Evolutionary conservation across 2,888 invertebrate species (phyloP).

Genomic region (Alloscopus bannaensis): DNA sequence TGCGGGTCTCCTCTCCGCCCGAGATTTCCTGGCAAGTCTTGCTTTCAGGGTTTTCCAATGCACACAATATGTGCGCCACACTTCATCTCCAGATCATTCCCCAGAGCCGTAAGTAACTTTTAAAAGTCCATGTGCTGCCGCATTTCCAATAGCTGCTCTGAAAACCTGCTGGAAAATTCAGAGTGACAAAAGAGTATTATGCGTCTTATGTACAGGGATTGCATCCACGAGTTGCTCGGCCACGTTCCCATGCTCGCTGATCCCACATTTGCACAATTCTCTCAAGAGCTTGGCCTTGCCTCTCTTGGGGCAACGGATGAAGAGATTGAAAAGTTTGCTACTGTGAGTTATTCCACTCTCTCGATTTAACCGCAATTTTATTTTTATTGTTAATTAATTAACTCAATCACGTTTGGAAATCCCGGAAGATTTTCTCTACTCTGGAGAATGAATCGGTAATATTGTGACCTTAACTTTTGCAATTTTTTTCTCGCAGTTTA

Average conservation of each 20-base stretch:
- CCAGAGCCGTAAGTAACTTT: constrained; percentile 96
- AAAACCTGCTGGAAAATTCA: too few relatives aligned
- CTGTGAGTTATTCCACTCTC: constrained; percentile 92
- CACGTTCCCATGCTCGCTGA: constrained; percentile 99
- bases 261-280: constrained; percentile 98
- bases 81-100: constrained; percentile 98
- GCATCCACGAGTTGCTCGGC: constrained; percentile 97
- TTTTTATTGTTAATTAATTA: too few relatives aligned
- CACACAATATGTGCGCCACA: constrained; percentile 98
- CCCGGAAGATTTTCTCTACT: too few relatives aligned
- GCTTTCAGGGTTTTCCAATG: constrained; percentile 99
- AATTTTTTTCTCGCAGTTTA: too few relatives aligned
- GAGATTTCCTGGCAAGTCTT: constrained; percentile 98
- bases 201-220: constrained; percentile 82
- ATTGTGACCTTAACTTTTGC: too few relatives aligned
- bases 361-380: too few relatives aligned
- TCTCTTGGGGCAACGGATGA: constrained; percentile 98
- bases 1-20: constrained; percentile 95
- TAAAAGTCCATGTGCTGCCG: constrained; percentile 36
- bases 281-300: constrained; percentile 98
- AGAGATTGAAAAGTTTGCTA: constrained; percentile 98
- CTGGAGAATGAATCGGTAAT: too few relatives aligned
- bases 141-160: too few relatives aligned
- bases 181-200: too few relatives aligned
- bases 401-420: too few relatives aligned